A percentile compares a stretch with the other conserved stretches of the same genome.
Conservation (phyloP, 2,113 vertebrate species). For the Petaurus breviceps region DNA sequence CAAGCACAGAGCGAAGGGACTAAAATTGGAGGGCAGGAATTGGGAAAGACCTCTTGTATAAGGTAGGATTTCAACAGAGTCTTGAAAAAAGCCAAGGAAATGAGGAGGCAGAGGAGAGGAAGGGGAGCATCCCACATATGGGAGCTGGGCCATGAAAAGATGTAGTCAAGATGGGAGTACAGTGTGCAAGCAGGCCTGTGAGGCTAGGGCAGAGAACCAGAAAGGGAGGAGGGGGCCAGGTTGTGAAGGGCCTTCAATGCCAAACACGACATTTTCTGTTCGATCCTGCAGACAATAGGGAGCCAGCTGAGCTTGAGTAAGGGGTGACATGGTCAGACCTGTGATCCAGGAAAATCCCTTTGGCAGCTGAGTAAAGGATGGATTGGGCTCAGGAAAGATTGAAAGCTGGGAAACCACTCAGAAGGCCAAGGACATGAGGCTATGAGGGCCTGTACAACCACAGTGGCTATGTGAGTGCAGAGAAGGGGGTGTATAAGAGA, state of each 20-base stretch:
- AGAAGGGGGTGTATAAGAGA: too few species aligned
- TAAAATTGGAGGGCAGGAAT: too few species aligned
- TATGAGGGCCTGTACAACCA: neutral
- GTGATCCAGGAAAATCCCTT: neutral
- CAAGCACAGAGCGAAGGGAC: too few species aligned
- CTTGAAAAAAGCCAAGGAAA: neutral
- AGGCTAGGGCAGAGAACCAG: neutral
- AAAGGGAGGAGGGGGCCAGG: too few species aligned
- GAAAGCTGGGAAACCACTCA: neutral
- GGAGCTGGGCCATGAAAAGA: too few species aligned
- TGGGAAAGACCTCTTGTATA: neutral
- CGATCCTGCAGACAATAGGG: neutral
- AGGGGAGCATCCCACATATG: neutral
- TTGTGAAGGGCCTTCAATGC: neutral
- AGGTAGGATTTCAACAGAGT: neutral
- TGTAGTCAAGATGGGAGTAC: too few species aligned
- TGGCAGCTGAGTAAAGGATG: too few species aligned
- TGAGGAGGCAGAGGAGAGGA: neutral
- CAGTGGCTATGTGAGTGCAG: neutral
- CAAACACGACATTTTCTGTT: neutral
- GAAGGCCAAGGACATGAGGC: neutral
- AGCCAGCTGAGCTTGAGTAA: neutral
- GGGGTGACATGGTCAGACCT: neutral
- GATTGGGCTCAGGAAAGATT: too few species aligned
- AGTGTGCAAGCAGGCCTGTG: too few species aligned